Conservation (phyloP, 1,140 invertebrate species). For the Drosophila arizonae region DNA sequence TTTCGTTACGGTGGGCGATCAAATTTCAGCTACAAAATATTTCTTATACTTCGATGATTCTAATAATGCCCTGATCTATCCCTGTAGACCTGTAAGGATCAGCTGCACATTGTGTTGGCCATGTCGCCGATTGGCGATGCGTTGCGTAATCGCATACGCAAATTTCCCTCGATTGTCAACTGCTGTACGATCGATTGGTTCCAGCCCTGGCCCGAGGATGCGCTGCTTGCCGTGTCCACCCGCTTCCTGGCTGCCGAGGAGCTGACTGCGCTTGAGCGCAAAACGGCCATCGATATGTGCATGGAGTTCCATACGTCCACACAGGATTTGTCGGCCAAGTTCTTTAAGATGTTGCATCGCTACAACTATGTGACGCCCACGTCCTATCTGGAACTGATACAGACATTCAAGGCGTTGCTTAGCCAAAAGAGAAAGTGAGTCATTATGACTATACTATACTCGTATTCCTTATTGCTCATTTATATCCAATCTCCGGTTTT, state of each 20-base stretch:
- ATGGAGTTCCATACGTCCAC: conserved; percentile 95
- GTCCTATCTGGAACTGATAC: conserved; percentile 96
- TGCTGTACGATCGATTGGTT: conserved; percentile 99
- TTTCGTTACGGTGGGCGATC: conserved; percentile 87
- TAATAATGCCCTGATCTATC: neutral
- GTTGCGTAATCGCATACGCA: conserved; percentile 93
- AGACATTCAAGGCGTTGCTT: conserved; percentile 94
- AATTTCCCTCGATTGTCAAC: conserved; percentile 97
- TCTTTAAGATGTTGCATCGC: conserved; percentile 87
- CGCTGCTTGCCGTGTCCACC: conserved; percentile 94
- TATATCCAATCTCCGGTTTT: no score
- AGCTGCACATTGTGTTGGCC: conserved; percentile 95
- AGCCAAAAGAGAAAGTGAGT: conserved; percentile 87
- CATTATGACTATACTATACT: no score
- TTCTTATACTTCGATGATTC: neutral
- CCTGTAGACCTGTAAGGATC: conserved; percentile 91
- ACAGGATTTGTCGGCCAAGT: conserved; percentile 89
- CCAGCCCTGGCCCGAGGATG: conserved; percentile 97
- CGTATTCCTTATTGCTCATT: no score
- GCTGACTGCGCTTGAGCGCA: conserved; percentile 87
- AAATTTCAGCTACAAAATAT: neutral
- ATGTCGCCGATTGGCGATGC: conserved; percentile 96
- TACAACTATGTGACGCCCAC: conserved; percentile 97
- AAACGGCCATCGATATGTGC: conserved; percentile 92
- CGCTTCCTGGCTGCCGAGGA: conserved; percentile 94